A percentile compares a stretch with the other conserved stretches of the same genome.
phyloP scores from a whole-genome alignment of 1,140 invertebrate genomes.

The Helicoverpa armigera region DNA sequence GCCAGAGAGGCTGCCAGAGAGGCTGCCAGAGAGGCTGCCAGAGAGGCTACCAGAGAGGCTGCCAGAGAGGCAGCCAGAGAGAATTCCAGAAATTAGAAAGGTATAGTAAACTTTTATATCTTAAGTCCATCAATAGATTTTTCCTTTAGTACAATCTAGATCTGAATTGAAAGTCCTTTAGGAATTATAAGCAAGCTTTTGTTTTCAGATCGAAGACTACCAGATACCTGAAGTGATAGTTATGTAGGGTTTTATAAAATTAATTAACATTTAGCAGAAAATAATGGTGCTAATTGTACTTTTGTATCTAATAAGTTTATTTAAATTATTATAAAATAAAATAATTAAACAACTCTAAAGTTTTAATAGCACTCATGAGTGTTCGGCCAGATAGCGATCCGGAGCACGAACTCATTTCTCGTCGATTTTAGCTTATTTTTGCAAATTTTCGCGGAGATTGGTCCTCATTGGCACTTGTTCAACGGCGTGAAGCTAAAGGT shows the following conservation, averaged over 20 bases:
- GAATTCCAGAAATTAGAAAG: no score
- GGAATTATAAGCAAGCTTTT: background rate
- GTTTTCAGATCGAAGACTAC: constrained; percentile 11
- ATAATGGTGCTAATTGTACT: background rate
- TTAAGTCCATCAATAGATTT: no score
- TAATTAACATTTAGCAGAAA: background rate
- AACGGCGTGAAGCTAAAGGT: constrained; percentile 77
- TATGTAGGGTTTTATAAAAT: constrained; percentile 8
- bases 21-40: no score
- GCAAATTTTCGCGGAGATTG: constrained; percentile 71
- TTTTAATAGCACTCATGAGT: background rate
- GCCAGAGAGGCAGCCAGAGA: no score
- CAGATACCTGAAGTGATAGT: constrained; percentile 13
- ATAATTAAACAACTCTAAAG: background rate
- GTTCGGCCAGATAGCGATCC: background rate
- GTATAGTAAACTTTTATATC: no score
- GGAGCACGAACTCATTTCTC: constrained; percentile 32
- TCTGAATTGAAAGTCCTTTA: background rate
- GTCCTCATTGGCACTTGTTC: constrained; percentile 78
- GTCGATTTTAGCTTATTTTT: constrained; percentile 60
- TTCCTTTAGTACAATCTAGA: no score
- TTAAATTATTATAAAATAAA: constrained; percentile 2
- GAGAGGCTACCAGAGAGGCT: background rate
- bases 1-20: no score
- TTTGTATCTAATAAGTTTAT: background rate